Conservation (phyloP, 2,797 vertebrate species). For the Rhinophrynus dorsalis region DNA sequence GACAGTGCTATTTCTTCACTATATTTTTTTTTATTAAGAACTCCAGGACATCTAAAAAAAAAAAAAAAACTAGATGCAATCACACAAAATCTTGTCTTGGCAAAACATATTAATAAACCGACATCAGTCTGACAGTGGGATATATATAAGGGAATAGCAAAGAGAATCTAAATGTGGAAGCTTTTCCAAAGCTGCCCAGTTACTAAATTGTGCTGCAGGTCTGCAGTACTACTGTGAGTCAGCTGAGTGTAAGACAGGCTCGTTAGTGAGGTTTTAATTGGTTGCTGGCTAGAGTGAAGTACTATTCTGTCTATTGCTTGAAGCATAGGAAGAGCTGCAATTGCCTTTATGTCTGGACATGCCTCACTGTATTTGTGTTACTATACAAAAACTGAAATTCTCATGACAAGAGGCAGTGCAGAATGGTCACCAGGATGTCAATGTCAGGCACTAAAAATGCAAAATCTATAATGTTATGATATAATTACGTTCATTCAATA, state of each 20-base stretch:
- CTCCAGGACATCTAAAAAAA: background rate
- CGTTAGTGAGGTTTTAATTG: constrained; percentile 31
- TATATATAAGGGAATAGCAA: background rate
- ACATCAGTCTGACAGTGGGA: background rate
- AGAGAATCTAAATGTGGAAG: background rate
- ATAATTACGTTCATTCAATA: too few relatives aligned
- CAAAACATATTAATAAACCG: background rate
- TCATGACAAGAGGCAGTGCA: too few relatives aligned
- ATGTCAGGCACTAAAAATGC: too few relatives aligned
- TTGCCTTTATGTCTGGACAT: background rate
- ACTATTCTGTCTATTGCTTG: constrained; percentile 14
- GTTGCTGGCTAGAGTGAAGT: constrained; percentile 11
- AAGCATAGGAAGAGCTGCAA: constrained; percentile 10
- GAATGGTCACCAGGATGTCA: too few relatives aligned
- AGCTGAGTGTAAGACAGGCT: background rate
- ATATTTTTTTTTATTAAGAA: background rate
- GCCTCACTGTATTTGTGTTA: background rate
- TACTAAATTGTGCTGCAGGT: background rate
- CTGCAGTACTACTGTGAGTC: background rate
- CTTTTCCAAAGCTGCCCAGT: background rate
- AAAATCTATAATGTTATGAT: too few relatives aligned
- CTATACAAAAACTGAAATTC: background rate
- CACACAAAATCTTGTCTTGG: background rate
- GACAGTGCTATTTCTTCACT: background rate
- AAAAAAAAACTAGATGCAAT: background rate